A percentile compares a stretch with the other conserved stretches of the same genome.
phyloP scores from a whole-genome alignment of 2,113 vertebrate species.

The Phyllopteryx taeniolatus region DNA sequence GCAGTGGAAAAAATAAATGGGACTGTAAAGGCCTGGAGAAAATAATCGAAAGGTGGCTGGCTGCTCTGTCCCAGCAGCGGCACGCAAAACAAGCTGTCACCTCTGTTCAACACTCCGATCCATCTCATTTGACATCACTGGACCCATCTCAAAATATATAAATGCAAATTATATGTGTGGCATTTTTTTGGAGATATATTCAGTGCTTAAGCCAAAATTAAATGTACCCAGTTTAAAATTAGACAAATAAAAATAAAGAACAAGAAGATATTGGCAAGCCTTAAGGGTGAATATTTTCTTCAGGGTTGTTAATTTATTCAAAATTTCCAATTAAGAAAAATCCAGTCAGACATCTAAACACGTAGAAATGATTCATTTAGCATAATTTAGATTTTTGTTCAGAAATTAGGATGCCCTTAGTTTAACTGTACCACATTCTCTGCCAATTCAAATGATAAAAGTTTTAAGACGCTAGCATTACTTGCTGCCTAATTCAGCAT shows the following conservation, averaged over 20 bases:
- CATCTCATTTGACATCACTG: slow-evolving; percentile 12
- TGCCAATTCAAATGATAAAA: not conserved
- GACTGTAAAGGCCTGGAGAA: slow-evolving; percentile 35
- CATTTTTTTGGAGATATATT: not conserved
- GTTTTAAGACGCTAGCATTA: slow-evolving; percentile 13
- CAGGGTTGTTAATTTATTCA: slow-evolving; percentile 5
- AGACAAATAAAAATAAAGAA: not conserved
- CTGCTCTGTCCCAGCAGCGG: slow-evolving; percentile 47
- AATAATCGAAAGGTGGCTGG: slow-evolving; percentile 38
- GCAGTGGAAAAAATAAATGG: slow-evolving; percentile 59
- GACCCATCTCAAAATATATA: not conserved
- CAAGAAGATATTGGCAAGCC: not conserved
- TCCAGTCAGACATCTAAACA: slow-evolving; percentile 3
- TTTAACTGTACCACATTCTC: not conserved
- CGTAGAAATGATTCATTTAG: slow-evolving; percentile 3
- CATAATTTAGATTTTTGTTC: not conserved
- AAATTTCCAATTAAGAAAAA: not conserved
- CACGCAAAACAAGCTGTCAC: slow-evolving; percentile 33
- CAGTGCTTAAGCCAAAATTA: not conserved
- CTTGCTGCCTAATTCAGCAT: not conserved
- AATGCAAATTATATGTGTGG: not conserved
- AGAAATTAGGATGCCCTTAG: not conserved
- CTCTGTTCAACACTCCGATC: slow-evolving; percentile 9
- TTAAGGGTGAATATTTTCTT: not conserved
- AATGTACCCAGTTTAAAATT: not conserved